Conservation (phyloP, 2,888 invertebrate genomes). For the Eupithecia subumbrata region DNA sequence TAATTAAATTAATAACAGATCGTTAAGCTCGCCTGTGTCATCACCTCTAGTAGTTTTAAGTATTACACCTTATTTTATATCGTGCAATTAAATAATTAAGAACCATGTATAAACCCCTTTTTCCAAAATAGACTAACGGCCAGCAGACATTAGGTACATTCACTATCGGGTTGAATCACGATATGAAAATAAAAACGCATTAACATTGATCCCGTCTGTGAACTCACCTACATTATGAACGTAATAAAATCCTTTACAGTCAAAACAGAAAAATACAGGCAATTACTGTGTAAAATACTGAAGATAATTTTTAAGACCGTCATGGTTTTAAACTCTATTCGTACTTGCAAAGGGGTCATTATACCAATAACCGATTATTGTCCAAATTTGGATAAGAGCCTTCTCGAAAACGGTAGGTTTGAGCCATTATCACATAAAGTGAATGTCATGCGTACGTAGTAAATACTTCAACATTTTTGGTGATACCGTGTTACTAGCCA, state of each 20-base stretch:
- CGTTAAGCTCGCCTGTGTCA: background rate
- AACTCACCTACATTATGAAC: slow-evolving; percentile 31
- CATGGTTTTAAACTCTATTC: background rate
- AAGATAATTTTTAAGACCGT: background rate
- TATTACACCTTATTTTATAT: too few relatives aligned
- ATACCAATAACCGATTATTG: background rate
- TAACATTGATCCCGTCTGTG: slow-evolving; percentile 36
- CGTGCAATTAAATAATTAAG: background rate
- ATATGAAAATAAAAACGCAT: slow-evolving; percentile 43
- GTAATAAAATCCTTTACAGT: slow-evolving; percentile 37
- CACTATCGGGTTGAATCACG: slow-evolving; percentile 44
- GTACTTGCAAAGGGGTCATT: slow-evolving; percentile 1
- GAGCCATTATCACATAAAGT: background rate
- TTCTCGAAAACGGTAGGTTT: background rate
- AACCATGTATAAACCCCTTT: slow-evolving; percentile 16
- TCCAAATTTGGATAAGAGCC: background rate
- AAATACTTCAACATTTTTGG: background rate
- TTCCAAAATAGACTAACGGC: slow-evolving; percentile 38
- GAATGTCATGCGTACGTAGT: background rate
- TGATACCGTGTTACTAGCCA: slow-evolving; percentile 4
- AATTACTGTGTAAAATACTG: slow-evolving; percentile 1
- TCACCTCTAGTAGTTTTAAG: background rate
- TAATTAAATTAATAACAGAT: background rate
- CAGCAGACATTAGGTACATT: slow-evolving; percentile 33
- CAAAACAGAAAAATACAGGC: slow-evolving; percentile 19